phyloP scores from a whole-genome alignment of 2,113 vertebrate species.

The Misgurnus anguillicaudatus region DNA sequence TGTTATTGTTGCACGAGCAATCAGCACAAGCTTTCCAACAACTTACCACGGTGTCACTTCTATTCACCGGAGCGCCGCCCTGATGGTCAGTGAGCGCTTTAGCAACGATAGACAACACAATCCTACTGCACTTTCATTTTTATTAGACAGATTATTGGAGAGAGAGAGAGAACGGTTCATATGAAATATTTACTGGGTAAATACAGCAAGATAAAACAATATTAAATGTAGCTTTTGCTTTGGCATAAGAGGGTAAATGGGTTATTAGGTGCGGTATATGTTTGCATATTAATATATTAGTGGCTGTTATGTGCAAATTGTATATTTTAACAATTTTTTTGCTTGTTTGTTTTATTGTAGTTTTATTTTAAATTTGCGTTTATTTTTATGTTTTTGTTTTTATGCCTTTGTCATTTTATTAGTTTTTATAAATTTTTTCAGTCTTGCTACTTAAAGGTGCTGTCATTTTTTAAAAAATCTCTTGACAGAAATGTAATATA shows the following conservation, averaged over 20 bases:
- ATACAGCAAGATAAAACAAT: conserved; percentile 61
- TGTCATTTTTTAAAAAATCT: too few relatives aligned
- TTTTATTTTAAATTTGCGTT: too few relatives aligned
- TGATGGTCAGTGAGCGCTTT: conserved; percentile 39
- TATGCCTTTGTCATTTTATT: too few relatives aligned
- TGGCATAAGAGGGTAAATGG: conserved; percentile 36
- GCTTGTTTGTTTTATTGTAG: background rate
- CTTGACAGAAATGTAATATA: too few relatives aligned
- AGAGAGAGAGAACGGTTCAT: too few relatives aligned
- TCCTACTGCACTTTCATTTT: conserved; percentile 30
- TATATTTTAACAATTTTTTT: conserved; percentile 5
- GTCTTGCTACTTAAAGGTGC: too few relatives aligned
- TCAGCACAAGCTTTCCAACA: conserved; percentile 41
- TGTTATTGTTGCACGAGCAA: conserved; percentile 10
- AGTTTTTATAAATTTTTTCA: too few relatives aligned
- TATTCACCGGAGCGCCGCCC: conserved; percentile 46
- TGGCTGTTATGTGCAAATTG: conserved; percentile 12
- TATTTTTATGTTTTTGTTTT: too few relatives aligned
- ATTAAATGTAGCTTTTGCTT: background rate
- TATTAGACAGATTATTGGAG: conserved; percentile 72
- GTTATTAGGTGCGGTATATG: conserved; percentile 38
- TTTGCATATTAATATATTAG: conserved; percentile 50
- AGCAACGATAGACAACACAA: conserved; percentile 27
- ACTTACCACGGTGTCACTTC: conserved; percentile 65
- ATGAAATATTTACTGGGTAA: too few relatives aligned